A percentile compares a stretch with the other conserved stretches of the same genome.
Conservation (phyloP, 2,797 vertebrate genomes). For the Nasua narica region DNA sequence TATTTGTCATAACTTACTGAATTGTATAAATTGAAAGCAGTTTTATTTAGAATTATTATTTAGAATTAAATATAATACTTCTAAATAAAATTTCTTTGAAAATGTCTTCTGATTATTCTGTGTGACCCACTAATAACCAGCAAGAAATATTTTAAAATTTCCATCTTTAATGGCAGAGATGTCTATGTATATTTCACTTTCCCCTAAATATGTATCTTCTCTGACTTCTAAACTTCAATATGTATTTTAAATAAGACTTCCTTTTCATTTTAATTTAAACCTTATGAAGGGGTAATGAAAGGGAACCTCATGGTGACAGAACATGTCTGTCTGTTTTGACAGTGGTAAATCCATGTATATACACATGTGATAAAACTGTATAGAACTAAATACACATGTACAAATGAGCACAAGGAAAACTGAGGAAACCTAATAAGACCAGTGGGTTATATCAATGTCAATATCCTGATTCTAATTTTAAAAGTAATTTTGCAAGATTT, state of each 20-base stretch:
- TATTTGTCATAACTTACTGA: neutral
- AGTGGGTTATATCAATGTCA: neutral
- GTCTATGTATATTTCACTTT: neutral
- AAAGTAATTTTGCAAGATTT: neutral
- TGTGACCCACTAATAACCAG: neutral
- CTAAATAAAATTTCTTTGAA: neutral
- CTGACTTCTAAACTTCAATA: neutral
- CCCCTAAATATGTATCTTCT: neutral
- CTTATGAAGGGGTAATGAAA: neutral
- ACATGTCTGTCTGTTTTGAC: neutral
- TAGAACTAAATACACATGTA: neutral
- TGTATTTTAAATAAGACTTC: neutral
- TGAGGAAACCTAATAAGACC: neutral
- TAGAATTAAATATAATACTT: neutral
- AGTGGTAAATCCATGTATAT: neutral
- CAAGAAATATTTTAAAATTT: neutral
- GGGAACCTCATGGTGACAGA: neutral
- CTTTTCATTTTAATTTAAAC: neutral
- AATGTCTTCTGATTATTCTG: neutral
- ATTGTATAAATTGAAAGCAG: too few species aligned
- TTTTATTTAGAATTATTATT: too few species aligned
- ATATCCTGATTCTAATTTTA: neutral
- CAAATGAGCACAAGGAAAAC: neutral
- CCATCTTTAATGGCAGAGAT: neutral
- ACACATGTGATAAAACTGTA: neutral